Percentiles rank a stretch among this genome's conserved stretches.
Evolutionary conservation across 2,113 vertebrate species (phyloP).

Genomic region (Hemibagrus wyckioides): DNA sequence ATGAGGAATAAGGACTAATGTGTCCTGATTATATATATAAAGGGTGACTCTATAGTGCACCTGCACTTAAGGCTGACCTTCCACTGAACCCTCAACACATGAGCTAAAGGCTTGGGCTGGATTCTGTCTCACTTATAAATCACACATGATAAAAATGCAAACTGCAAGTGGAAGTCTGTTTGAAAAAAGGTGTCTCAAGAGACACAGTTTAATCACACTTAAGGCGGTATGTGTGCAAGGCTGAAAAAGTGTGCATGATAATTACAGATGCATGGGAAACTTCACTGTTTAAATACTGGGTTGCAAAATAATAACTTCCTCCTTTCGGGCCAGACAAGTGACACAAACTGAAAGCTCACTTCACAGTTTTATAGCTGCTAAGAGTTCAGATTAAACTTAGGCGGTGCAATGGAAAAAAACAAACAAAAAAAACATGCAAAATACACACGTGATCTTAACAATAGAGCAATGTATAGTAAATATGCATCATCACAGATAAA

Average conservation of each 20-base stretch:
- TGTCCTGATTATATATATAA: not conserved
- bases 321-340: not conserved
- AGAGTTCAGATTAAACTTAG: not conserved
- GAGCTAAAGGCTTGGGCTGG: not conserved
- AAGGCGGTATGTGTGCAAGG: not conserved
- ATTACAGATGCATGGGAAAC: conserved; percentile 19
- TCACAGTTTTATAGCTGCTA: not conserved
- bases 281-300: not conserved
- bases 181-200: not conserved
- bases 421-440: not conserved
- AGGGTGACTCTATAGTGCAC: not conserved
- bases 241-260: not conserved
- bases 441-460: not conserved
- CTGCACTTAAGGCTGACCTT: not conserved
- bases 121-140: not conserved
- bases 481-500: not conserved
- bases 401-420: not conserved
- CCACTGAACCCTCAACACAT: not conserved
- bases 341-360: conserved; percentile 29
- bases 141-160: not conserved
- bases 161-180: not conserved
- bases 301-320: conserved; percentile 23
- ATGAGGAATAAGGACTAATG: not conserved
- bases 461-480: not conserved
- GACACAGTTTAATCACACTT: not conserved